Conservation (phyloP, 1,140 invertebrate genomes). For the Acromyrmex echinatior region DNA sequence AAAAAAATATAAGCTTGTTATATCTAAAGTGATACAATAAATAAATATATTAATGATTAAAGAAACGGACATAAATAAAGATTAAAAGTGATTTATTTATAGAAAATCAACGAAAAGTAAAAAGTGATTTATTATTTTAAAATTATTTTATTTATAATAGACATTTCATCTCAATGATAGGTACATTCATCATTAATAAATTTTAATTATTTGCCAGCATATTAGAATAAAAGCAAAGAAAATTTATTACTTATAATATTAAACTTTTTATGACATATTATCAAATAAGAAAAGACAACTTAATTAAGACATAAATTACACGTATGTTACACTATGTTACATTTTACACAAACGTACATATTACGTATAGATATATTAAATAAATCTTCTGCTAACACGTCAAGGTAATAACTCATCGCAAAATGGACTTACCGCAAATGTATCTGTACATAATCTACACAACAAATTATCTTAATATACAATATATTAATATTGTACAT, state of each 20-base stretch:
- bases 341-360: conserved; percentile 46
- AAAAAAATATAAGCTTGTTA: too few species aligned
- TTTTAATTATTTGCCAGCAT: neutral
- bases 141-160: neutral
- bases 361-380: conserved; percentile 32
- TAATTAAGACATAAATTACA: conserved; percentile 65
- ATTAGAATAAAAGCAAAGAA: neutral
- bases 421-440: conserved; percentile 42
- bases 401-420: neutral
- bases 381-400: neutral
- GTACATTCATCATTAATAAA: neutral
- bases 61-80: too few species aligned
- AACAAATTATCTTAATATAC: conserved; percentile 23
- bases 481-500: conserved; percentile 52
- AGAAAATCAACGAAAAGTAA: too few species aligned
- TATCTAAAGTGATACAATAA: too few species aligned
- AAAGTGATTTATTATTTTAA: neutral
- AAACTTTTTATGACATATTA: conserved; percentile 40
- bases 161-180: neutral
- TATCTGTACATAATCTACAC: conserved; percentile 43
- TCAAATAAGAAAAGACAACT: neutral
- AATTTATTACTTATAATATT: conserved; percentile 50
- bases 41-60: too few species aligned
- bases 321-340: conserved; percentile 71
- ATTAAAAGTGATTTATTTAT: too few species aligned